A percentile compares a stretch with the other conserved stretches of the same genome.
phyloP scores from a whole-genome alignment of 2,888 invertebrate species.

The Polydesmus complanatus region DNA sequence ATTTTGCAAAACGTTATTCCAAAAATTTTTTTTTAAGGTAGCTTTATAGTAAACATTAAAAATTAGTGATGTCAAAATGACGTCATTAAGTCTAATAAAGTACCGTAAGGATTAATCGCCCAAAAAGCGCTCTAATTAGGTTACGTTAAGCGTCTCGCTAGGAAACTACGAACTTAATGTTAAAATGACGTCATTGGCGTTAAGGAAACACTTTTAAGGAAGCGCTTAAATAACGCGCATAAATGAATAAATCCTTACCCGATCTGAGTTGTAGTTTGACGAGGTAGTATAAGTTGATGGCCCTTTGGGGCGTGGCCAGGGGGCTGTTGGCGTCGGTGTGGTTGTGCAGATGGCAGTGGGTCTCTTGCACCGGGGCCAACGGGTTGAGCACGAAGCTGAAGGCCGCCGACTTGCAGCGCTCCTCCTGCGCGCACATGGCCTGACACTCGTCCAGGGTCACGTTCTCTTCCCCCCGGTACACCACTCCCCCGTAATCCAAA shows the following conservation, averaged over 20 bases:
- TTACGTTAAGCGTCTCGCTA: no score
- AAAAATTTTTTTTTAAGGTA: no score
- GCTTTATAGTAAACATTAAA: no score
- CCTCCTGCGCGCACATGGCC: conserved; percentile 86
- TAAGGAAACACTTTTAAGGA: no score
- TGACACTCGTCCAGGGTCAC: conserved; percentile 85
- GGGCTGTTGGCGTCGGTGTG: conserved; percentile 84
- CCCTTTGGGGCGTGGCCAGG: conserved; percentile 60
- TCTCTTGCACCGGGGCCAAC: conserved; percentile 79
- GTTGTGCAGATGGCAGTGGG: conserved; percentile 77
- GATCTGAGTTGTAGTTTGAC: conserved; percentile 78
- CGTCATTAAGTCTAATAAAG: no score
- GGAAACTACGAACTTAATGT: no score
- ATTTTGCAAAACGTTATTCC: no score
- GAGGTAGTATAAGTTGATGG: conserved; percentile 89
- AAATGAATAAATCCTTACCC: conserved; percentile 39
- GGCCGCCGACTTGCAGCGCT: conserved; percentile 79
- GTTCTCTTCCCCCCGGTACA: conserved; percentile 83
- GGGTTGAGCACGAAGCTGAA: conserved; percentile 90
- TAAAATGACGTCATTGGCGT: no score
- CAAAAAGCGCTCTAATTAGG: no score
- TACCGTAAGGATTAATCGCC: no score
- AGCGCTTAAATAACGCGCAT: no score
- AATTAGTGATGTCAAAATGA: no score
- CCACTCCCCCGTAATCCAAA: conserved; percentile 75